phyloP scores from a whole-genome alignment of 2,888 invertebrate species.

The Ametastegia equiseti region DNA sequence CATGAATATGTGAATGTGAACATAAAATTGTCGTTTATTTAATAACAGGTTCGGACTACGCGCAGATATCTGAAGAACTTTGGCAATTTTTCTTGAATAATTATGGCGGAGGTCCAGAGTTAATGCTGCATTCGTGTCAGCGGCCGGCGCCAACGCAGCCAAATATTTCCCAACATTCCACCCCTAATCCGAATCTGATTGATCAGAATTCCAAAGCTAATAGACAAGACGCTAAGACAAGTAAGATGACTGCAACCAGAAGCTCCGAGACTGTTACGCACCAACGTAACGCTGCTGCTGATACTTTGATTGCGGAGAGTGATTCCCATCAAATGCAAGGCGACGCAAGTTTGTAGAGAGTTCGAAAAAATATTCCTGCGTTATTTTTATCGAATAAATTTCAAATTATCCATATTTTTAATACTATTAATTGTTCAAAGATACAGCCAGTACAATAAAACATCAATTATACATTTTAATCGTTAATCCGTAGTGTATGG shows the following conservation, averaged over 20 bases:
- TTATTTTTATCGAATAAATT: slow-evolving; percentile 30
- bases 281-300: slow-evolving; percentile 69
- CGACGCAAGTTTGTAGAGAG: slow-evolving; percentile 60
- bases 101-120: slow-evolving; percentile 94
- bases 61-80: slow-evolving; percentile 89
- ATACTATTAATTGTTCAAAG: slow-evolving; percentile 38
- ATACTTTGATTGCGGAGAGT: slow-evolving; percentile 66
- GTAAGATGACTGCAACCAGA: slow-evolving; percentile 66
- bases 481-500: neutral
- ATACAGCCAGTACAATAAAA: slow-evolving; percentile 41
- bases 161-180: slow-evolving; percentile 72
- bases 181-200: slow-evolving; percentile 68
- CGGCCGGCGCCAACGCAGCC: slow-evolving; percentile 67
- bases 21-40: slow-evolving; percentile 46
- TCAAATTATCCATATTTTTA: slow-evolving; percentile 33
- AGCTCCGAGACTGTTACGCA: slow-evolving; percentile 70
- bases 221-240: slow-evolving; percentile 66
- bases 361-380: slow-evolving; percentile 23
- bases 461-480: neutral
- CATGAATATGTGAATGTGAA: slow-evolving; percentile 31
- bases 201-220: slow-evolving; percentile 66
- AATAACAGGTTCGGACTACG: slow-evolving; percentile 80
- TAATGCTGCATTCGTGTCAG: slow-evolving; percentile 76
- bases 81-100: slow-evolving; percentile 92
- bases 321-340: slow-evolving; percentile 68